phyloP scores from a whole-genome alignment of 2,113 vertebrate species.

The Tylochromis polylepis region DNA sequence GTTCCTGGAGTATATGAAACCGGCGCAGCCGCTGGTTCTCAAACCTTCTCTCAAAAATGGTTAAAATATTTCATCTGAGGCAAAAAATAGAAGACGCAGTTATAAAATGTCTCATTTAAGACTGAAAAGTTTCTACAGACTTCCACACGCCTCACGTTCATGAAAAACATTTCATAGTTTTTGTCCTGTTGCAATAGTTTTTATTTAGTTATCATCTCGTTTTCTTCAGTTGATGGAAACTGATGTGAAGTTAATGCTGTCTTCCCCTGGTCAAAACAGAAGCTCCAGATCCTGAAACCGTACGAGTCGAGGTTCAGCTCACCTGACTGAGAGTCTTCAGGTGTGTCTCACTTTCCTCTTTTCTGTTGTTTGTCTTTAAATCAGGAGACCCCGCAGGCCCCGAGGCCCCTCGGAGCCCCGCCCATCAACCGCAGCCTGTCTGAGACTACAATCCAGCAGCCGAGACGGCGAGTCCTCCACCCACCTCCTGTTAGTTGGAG shows the following conservation, averaged over 20 bases:
- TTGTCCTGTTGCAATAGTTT: background rate
- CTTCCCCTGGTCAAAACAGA: background rate
- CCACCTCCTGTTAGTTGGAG: background rate
- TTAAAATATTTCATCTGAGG: background rate
- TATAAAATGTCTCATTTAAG: background rate
- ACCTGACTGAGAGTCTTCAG: background rate
- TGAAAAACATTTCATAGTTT: background rate
- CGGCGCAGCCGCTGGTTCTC: background rate
- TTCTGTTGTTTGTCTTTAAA: background rate
- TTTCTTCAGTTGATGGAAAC: background rate
- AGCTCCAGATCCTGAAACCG: background rate
- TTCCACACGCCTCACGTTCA: background rate
- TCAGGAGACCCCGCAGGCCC: background rate
- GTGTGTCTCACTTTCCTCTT: background rate
- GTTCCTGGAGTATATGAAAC: background rate
- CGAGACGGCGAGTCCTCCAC: background rate
- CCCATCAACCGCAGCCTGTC: background rate
- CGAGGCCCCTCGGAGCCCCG: background rate
- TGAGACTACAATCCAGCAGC: background rate
- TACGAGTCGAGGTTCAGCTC: background rate
- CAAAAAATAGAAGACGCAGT: accelerated
- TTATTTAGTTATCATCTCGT: accelerated
- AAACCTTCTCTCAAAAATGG: background rate
- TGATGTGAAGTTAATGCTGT: too few species aligned
- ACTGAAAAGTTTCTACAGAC: background rate